phyloP scores from a whole-genome alignment of 2,797 vertebrate species.

The Sandelia bainsii region DNA sequence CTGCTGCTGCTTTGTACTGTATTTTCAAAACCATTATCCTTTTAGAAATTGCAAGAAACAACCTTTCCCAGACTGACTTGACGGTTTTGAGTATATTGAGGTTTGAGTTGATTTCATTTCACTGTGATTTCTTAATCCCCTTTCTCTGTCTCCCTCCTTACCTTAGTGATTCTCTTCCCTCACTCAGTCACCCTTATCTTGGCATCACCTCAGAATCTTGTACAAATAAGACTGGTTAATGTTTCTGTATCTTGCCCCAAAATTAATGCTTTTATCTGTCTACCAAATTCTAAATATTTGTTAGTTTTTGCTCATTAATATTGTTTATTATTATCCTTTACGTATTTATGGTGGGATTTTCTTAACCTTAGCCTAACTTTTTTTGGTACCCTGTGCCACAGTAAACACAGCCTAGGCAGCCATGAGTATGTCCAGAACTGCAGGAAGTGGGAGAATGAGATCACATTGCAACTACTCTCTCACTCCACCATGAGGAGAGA shows the following conservation, averaged over 20 bases:
- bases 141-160: neutral
- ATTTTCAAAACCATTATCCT: constrained; percentile 8
- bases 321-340: neutral
- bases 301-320: neutral
- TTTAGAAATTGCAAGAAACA: too few relatives aligned
- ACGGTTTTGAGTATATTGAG: neutral
- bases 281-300: too few relatives aligned
- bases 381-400: constrained; percentile 66
- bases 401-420: constrained; percentile 95
- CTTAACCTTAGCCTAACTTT: constrained; percentile 10
- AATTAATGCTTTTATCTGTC: too few relatives aligned
- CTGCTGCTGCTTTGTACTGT: neutral
- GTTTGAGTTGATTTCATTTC: neutral
- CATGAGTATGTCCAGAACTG: constrained; percentile 98
- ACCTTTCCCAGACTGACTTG: constrained; percentile 1
- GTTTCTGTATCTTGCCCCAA: constrained; percentile 36
- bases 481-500: constrained; percentile 87
- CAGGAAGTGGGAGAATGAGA: constrained; percentile 97
- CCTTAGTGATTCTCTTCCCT: neutral
- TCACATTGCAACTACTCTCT: constrained; percentile 93
- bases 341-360: neutral
- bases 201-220: constrained; percentile 29
- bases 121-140: constrained; percentile 10
- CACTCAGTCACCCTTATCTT: constrained; percentile 23
- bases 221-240: constrained; percentile 19